Base-by-base conservation (phyloP, 1,140 invertebrate genomes). In the Temnothorax curvispinosus region DNA sequence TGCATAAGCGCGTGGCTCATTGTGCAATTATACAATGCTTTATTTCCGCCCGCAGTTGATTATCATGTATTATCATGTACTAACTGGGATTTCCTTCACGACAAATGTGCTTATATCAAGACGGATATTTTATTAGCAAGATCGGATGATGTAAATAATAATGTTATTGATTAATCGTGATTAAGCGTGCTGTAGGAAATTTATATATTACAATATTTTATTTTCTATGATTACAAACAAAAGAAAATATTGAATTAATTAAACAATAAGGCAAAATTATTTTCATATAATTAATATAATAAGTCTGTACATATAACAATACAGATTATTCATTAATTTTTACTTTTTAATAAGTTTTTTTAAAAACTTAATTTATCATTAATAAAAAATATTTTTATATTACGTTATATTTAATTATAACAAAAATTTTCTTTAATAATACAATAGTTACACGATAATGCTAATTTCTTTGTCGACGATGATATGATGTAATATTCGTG, bases 1-100 rank as follows among this genome's bases (percentile, higher is more conserved):
- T 78, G 64, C 11, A 65, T 78, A 78, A 78, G 76, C 44, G 3
- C 27, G 32, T 6, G 1, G 44, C 3, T 78, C 18, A 35, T 78
- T 65, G 47, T 9, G n/a, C 27, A 27, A 27, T n/a, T 78, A 78
- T 38, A 35, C 44, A 18, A 0, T 9, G 76, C n/a, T 50, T 35
- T n/a, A 11, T 65, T 78, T 78, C 60, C 60, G 60, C 11, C 54
- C 60, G 60, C 2, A 15, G 27, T 44, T 41, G 21, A 21, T 76
- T 44, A 44, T 27, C 27, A 27, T 27, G 27, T 27, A 27, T 60
- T 60, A 60, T 76, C 56, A 44, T 60, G 27, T 21, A 32, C 21
- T 54, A 74, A 54, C 27, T 3, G n/a, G 21, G 21, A 27, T 76
- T 52, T 64, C 41, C 6, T 77, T 50, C 6, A n/a, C 35, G 18